Evolutionary conservation across 2,797 vertebrate species (phyloP).

Genomic region (Halcyon badia): DNA sequence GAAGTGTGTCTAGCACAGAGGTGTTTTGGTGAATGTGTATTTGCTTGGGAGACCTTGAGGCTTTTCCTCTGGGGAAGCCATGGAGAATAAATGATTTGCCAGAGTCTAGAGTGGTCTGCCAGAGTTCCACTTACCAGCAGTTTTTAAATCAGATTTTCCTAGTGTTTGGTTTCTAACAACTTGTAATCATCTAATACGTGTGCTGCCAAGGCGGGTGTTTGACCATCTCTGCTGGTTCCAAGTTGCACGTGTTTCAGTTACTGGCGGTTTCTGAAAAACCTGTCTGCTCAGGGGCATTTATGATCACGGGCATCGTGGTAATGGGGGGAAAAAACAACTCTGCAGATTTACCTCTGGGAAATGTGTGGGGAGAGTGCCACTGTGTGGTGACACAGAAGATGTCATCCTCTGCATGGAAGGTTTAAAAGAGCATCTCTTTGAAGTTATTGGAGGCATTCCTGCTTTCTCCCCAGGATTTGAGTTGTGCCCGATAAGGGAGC

Average conservation of each 20-base stretch:
- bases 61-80: background rate
- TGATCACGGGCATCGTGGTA: background rate
- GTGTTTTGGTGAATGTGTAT: background rate
- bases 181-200: background rate
- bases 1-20: background rate
- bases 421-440: background rate
- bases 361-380: constrained; percentile 50
- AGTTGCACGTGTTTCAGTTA: background rate
- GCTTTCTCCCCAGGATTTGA: background rate
- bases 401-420: background rate
- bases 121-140: background rate
- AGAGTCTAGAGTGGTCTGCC: background rate
- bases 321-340: background rate
- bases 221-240: background rate
- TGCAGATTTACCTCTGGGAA: background rate
- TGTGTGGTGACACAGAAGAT: constrained; percentile 27
- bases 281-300: background rate
- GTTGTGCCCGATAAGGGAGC: background rate
- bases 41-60: background rate
- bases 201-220: background rate
- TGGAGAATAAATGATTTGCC: background rate
- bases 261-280: background rate
- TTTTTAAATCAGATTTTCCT: background rate
- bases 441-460: too few relatives aligned
- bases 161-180: background rate